phyloP scores from a whole-genome alignment of 2,888 invertebrate species.

The Apocheima hispidaria region DNA sequence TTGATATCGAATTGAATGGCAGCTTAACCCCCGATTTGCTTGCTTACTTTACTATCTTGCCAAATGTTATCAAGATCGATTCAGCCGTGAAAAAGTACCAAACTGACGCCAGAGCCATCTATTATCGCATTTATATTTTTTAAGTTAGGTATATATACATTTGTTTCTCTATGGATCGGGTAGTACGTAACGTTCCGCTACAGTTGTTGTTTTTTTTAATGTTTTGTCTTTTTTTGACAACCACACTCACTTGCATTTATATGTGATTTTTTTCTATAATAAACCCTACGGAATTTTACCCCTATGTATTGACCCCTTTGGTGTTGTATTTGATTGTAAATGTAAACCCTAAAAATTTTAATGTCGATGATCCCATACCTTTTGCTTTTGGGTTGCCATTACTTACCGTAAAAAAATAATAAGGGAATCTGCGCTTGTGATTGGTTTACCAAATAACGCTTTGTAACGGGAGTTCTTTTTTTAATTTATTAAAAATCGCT shows the following conservation, averaged over 20 bases:
- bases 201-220: slow-evolving; percentile 62
- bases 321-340: slow-evolving; percentile 48
- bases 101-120: too few relatives aligned
- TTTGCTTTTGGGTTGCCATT: slow-evolving; percentile 81
- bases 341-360: slow-evolving; percentile 35
- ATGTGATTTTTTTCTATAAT: slow-evolving; percentile 52
- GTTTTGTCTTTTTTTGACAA: slow-evolving; percentile 61
- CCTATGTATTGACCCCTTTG: slow-evolving; percentile 49
- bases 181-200: slow-evolving; percentile 61
- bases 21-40: background rate
- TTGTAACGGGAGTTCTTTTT: slow-evolving; percentile 58
- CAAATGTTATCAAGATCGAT: background rate
- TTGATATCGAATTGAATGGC: too few relatives aligned
- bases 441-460: slow-evolving; percentile 83
- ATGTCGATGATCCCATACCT: slow-evolving; percentile 76
- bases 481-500: slow-evolving; percentile 32
- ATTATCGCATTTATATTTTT: too few relatives aligned
- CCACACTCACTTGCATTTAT: slow-evolving; percentile 86
- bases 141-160: too few relatives aligned
- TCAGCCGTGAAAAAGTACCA: background rate
- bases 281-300: slow-evolving; percentile 37
- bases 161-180: slow-evolving; percentile 45
- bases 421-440: slow-evolving; percentile 73
- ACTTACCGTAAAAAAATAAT: slow-evolving; percentile 55
- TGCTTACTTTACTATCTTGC: background rate